These are phyloP conservation scores for Drosophila quadrilineata DNA, from an alignment of 1,140 invertebrate genomes.

Conservation along the genomic window DNA sequence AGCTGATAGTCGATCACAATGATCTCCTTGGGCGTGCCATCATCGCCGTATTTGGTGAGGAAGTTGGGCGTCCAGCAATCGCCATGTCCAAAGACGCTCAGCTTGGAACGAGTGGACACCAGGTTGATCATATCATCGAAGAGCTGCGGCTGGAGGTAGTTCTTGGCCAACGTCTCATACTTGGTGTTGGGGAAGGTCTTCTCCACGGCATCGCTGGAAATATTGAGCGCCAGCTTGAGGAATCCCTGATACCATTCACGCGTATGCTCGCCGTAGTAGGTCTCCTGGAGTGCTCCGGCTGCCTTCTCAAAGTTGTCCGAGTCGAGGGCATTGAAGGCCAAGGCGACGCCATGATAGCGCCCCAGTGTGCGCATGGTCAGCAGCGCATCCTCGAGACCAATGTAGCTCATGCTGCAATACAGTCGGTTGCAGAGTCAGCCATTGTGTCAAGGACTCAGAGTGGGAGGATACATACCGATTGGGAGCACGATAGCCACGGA, in stretches of 20 bases:
- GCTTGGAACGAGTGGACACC: slow-evolving; percentile 57
- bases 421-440: not conserved
- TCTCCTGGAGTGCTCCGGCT: slow-evolving; percentile 64
- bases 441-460: slow-evolving; percentile 20
- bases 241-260: slow-evolving; percentile 86
- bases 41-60: slow-evolving; percentile 82
- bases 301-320: slow-evolving; percentile 83
- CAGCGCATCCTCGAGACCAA: slow-evolving; percentile 64
- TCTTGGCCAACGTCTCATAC: slow-evolving; percentile 83
- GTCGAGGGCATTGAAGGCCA: slow-evolving; percentile 86
- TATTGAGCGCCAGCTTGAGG: slow-evolving; percentile 82
- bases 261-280: slow-evolving; percentile 84
- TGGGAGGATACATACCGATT: slow-evolving; percentile 58
- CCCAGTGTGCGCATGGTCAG: slow-evolving; percentile 84
- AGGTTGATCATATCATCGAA: slow-evolving; percentile 77
- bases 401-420: slow-evolving; percentile 55
- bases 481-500: slow-evolving; percentile 82
- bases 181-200: slow-evolving; percentile 84
- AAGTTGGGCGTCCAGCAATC: slow-evolving; percentile 90
- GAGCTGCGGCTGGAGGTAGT: slow-evolving; percentile 82
- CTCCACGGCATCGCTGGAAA: slow-evolving; percentile 85
- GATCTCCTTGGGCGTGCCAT: slow-evolving; percentile 81
- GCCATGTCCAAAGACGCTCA: slow-evolving; percentile 86
- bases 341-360: slow-evolving; percentile 86
- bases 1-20: slow-evolving; percentile 88